A percentile compares a stretch with the other conserved stretches of the same genome.
These are phyloP conservation scores for Athripsodes cinereus DNA, from an alignment of 2,888 invertebrate genomes.

Conservation along the genomic window DNA sequence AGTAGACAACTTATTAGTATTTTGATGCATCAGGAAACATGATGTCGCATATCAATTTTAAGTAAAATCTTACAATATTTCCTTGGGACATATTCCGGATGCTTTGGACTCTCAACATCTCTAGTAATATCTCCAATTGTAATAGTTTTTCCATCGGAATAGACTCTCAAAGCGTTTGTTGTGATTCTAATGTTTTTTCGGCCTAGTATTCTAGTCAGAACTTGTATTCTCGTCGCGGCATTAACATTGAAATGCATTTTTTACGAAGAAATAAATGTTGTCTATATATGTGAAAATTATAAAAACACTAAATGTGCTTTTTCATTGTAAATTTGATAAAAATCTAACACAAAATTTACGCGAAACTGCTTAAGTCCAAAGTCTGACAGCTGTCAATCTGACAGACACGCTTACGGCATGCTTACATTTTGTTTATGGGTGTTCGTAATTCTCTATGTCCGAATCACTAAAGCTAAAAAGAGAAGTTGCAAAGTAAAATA, in stretches of 20 bases:
- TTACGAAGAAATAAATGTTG: no score
- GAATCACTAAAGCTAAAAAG: no score
- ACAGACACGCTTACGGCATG: not conserved
- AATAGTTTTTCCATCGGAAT: slow-evolving; percentile 49
- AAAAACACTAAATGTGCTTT: no score
- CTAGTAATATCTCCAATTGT: slow-evolving; percentile 71
- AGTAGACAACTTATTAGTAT: no score
- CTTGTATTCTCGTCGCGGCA: slow-evolving; percentile 43
- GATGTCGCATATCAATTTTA: no score
- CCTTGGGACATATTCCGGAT: slow-evolving; percentile 77
- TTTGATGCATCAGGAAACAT: no score
- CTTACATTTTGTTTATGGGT: not conserved
- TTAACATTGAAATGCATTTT: slow-evolving; percentile 19
- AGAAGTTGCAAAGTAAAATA: no score
- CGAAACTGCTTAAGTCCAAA: slow-evolving; percentile 12
- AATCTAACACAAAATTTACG: not conserved
- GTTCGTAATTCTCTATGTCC: no score
- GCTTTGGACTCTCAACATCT: slow-evolving; percentile 50
- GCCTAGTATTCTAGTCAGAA: slow-evolving; percentile 46
- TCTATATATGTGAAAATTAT: no score
- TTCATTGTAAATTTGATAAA: not conserved
- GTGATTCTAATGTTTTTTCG: slow-evolving; percentile 39
- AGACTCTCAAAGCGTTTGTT: slow-evolving; percentile 42
- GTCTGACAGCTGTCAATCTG: slow-evolving; percentile 5
- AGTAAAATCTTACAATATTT: slow-evolving; percentile 63